A percentile compares a stretch with the other conserved stretches of the same genome.
phyloP scores from a whole-genome alignment of 2,888 invertebrate species.

The Caenorhabditis zanzibari region DNA sequence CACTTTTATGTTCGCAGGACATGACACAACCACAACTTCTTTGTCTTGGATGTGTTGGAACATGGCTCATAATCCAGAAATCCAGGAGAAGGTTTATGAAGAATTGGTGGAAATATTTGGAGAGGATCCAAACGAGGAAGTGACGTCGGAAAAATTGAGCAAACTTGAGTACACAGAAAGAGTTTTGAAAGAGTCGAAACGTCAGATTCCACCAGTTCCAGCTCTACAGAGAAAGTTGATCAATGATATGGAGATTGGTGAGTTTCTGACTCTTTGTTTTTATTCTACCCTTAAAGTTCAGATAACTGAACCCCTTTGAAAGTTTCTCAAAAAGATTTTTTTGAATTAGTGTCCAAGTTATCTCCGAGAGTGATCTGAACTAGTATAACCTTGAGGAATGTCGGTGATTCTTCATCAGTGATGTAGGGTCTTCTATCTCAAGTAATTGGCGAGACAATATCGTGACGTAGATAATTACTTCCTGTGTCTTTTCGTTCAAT shows the following conservation, averaged over 20 bases:
- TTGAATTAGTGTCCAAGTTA: no score
- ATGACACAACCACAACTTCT: conserved; percentile 73
- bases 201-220: conserved; percentile 75
- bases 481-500: no score
- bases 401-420: no score
- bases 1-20: conserved; percentile 85
- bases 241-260: conserved; percentile 39
- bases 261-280: no score
- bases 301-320: no score
- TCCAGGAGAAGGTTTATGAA: conserved; percentile 65
- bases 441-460: no score
- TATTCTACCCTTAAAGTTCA: no score
- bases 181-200: conserved; percentile 74
- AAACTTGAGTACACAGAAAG: conserved; percentile 49
- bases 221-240: conserved; percentile 63
- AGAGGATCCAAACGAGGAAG: conserved; percentile 70
- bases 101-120: conserved; percentile 58
- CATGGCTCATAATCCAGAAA: conserved; percentile 69
- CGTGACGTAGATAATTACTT: no score
- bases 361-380: no score
- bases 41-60: conserved; percentile 72
- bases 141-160: conserved; percentile 45
- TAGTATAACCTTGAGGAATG: background rate
- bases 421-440: background rate
- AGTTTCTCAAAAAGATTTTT: no score